Base-by-base conservation (phyloP, 92 coral and sea anemone genomes). In the Porites rus region DNA sequence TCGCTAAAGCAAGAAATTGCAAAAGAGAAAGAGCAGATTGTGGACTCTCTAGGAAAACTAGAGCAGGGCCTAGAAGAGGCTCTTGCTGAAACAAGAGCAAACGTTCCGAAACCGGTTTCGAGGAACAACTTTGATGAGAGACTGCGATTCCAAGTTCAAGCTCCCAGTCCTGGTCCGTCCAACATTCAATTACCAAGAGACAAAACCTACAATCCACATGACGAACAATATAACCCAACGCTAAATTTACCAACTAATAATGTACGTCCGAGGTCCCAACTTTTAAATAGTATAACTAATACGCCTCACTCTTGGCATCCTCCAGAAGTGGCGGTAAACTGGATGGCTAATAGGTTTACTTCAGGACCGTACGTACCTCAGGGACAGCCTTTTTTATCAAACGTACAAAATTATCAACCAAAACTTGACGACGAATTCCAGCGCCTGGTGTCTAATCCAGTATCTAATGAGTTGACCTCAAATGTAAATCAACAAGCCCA, bases 1-100 rank as follows among this genome's bases (percentile, higher is more conserved):
- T 51, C 72, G 9, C 51, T 73, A 43, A 74, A 63, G 72, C 64
- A 73, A 52, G 87, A 83, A 83, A 83, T 83, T 61, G 74, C 79
- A 10, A 83, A 73, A 74, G 72, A 83, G 62, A 83, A 74, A 62
- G 79, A 69, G 9, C 63, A 73, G 62, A 83, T 83, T 50, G 80
- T 83, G 51, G 87, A 83, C 67, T 83, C 87, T 9, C 77, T 83
- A 22, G 87, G 87, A 11, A 74, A 64, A 74, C 80, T 83, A 63
- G 73, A 83, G 54, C 62, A 19, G 87, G 87, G 87, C 52, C 38
- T 83, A 61, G 87, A 83, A 25, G 87, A 83, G 10, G 87, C 87
- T 74, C 80, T 83, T 10, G 80, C 58, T 72, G 80, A 83, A 74
- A 72, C 87, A 18, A 74, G 87, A 61, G 80, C 8, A 50, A 73